phyloP scores from a whole-genome alignment of 2,888 invertebrate genomes.

The Oegoconia quadripuncta region DNA sequence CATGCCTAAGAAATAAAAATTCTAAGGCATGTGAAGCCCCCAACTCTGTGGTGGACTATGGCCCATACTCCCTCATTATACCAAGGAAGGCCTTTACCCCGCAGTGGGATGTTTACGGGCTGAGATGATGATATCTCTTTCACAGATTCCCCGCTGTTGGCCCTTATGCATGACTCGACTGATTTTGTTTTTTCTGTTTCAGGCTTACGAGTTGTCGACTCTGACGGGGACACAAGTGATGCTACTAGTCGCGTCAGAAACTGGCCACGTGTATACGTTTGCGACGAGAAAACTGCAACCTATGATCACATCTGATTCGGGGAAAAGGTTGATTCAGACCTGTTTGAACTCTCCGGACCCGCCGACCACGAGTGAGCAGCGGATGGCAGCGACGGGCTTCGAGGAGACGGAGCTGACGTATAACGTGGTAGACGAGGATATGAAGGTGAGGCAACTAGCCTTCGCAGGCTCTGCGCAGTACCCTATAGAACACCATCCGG shows the following conservation, averaged over 20 bases:
- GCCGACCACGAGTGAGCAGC: constrained; percentile 90
- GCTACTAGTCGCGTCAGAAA: constrained; percentile 98
- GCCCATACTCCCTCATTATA: too few relatives aligned
- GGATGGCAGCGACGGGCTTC: constrained; percentile 99
- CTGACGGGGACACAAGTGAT: constrained; percentile 99
- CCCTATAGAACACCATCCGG: constrained; percentile 83
- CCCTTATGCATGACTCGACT: constrained; percentile 6
- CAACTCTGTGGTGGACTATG: too few relatives aligned
- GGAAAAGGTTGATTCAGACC: constrained; percentile 98
- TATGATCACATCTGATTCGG: constrained; percentile 98
- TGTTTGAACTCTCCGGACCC: constrained; percentile 99
- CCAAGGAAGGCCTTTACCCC: too few relatives aligned
- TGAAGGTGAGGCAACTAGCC: constrained; percentile 98
- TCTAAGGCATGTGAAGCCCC: too few relatives aligned
- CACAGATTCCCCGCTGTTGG: neutral
- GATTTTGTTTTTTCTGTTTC: constrained; percentile 40
- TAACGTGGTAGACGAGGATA: constrained; percentile 96
- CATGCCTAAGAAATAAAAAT: too few relatives aligned
- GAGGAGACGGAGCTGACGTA: constrained; percentile 99
- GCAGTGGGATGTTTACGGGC: too few relatives aligned
- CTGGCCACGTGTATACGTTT: constrained; percentile 99
- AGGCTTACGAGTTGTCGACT: constrained; percentile 99
- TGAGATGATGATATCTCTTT: too few relatives aligned
- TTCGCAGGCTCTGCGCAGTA: constrained; percentile 87
- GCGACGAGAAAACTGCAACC: constrained; percentile 99